A percentile compares a stretch with the other conserved stretches of the same genome.
These are phyloP conservation scores for Bombyx huttoni DNA, from an alignment of 2,888 invertebrate genomes.

Conservation along the genomic window DNA sequence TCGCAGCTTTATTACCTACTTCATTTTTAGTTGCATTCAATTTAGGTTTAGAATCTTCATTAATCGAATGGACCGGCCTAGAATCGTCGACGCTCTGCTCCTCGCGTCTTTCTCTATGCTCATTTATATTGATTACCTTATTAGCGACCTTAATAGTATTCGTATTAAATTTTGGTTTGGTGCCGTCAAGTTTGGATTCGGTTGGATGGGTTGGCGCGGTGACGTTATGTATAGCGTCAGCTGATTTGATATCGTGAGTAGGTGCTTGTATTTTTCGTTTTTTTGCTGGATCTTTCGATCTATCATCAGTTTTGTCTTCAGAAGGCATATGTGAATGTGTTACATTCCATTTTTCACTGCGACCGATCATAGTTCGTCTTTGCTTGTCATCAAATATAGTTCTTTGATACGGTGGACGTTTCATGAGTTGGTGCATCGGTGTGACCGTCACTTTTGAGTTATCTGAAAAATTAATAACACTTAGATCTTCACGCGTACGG, in stretches of 20 bases:
- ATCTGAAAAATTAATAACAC: slow-evolving; percentile 32
- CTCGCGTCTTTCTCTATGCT: background rate
- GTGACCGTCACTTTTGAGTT: slow-evolving; percentile 27
- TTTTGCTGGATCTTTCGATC: background rate
- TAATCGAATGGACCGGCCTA: background rate
- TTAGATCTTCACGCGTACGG: too few species aligned
- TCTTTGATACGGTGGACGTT: slow-evolving; percentile 33
- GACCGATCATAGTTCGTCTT: background rate
- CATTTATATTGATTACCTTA: background rate
- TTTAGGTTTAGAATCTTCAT: background rate
- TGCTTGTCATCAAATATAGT: slow-evolving; percentile 18
- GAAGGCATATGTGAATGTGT: background rate
- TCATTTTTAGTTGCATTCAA: background rate
- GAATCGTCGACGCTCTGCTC: background rate
- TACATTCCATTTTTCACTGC: background rate
- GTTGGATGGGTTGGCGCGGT: background rate
- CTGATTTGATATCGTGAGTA: slow-evolving; percentile 1
- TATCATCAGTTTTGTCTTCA: slow-evolving; percentile 3
- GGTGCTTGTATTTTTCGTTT: too few species aligned
- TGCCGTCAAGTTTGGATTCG: background rate
- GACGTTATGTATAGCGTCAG: slow-evolving; percentile 2
- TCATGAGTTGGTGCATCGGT: slow-evolving; percentile 37
- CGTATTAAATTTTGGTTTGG: background rate
- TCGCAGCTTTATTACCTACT: background rate
- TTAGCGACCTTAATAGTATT: background rate